Percentiles rank a stretch among this genome's conserved stretches.
Conservation (phyloP, 2,888 invertebrate genomes). For the Notodonta ziczac region DNA sequence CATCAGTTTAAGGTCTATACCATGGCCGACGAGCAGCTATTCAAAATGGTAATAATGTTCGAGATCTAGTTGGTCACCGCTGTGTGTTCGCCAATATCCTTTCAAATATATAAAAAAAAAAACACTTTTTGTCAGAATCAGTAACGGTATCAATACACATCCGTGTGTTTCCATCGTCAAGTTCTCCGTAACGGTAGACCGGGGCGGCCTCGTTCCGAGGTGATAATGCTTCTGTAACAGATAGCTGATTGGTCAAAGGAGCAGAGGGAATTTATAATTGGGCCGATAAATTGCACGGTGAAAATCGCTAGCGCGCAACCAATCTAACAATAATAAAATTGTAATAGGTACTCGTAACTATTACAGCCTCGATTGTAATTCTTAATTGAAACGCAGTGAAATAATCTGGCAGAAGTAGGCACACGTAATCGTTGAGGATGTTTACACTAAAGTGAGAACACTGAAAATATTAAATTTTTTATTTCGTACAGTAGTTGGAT, state of each 20-base stretch:
- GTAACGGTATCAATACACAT: constrained; percentile 31
- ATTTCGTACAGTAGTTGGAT: too few relatives aligned
- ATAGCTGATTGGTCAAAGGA: constrained; percentile 52
- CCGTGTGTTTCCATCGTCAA: constrained; percentile 56
- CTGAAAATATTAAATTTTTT: background rate
- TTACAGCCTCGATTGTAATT: constrained; percentile 16
- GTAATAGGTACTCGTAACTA: constrained; percentile 16
- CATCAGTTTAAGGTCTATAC: background rate
- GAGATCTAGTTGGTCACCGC: too few relatives aligned
- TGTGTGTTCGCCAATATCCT: too few relatives aligned
- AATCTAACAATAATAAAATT: constrained; percentile 17
- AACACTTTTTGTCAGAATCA: constrained; percentile 10
- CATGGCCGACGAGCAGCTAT: too few relatives aligned
- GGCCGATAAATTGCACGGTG: constrained; percentile 48
- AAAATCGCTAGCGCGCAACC: constrained; percentile 33
- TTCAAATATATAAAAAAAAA: too few relatives aligned
- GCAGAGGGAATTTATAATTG: constrained; percentile 59
- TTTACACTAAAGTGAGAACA: background rate
- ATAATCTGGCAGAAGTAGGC: background rate
- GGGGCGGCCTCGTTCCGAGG: constrained; percentile 63
- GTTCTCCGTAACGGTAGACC: constrained; percentile 64
- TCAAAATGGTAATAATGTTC: too few relatives aligned
- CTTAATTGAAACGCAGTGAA: constrained; percentile 26
- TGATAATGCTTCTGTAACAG: constrained; percentile 69
- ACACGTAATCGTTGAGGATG: background rate